Base-by-base conservation (phyloP, 2,797 vertebrate genomes). In the Remorina albescens region DNA sequence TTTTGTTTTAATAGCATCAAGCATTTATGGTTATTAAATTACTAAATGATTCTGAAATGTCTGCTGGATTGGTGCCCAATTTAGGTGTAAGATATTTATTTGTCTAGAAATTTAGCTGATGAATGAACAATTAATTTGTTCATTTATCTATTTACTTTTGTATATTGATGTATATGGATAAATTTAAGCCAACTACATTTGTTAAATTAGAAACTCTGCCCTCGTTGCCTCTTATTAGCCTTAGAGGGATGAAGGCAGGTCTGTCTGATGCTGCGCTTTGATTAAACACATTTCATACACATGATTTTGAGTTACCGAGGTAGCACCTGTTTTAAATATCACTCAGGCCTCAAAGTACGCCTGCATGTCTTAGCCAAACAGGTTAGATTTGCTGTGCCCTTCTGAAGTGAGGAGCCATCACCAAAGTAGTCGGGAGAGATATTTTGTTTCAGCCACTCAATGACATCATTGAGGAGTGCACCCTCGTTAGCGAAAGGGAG, bases 391-490 rank as follows among this genome's bases (percentile, higher is more conserved):
- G 81, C 82, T 41, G 49, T 87, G 85, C 80, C 89, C 90, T 91
- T 92, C 80, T 78, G 68, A 87, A 90, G 84, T 78, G 80, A 80
- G 81, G 44, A 80, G 80, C 81, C 71, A 76, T 88, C 81, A 86
- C 86, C 83, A 74, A 84, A 90, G 86, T 79, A 85, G 80, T 76
- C 63, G 6, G 66, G 67, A 87, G 86, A 89, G 83, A 84, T 88
- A 86, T 93, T 93, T 92, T 87, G 87, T 82, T 90, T 83, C 57
- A 19, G 70, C 74, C 79, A 83, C 76, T 80, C 72, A 77, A 87
- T 95, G 92, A 95, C 91, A 88, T 94, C 90, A 90, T 89, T 49
- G 71, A 78, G 58, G 69, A 91, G 76, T 88, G 81, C 30, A 49
- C 79, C 78, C 85, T 84, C 82, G 74, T 93, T 92, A 92, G 88